A percentile compares a stretch with the other conserved stretches of the same genome.
These are phyloP conservation scores for Dione juno DNA, from an alignment of 2,888 invertebrate species.

Conservation along the genomic window DNA sequence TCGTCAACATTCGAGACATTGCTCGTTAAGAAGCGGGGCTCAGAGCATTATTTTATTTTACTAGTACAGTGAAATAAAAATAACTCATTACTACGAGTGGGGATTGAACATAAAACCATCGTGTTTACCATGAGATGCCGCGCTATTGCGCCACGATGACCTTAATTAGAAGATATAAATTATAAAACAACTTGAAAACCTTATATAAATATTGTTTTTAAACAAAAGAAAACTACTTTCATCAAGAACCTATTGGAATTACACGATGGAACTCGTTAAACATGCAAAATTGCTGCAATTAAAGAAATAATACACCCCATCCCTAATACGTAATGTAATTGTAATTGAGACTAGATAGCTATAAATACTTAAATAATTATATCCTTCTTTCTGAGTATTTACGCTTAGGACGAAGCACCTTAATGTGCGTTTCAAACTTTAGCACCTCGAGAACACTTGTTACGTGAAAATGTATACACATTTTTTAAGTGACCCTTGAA, in stretches of 20 bases:
- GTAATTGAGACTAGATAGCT: constrained; percentile 25
- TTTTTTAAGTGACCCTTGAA: constrained; percentile 19
- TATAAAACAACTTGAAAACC: neutral
- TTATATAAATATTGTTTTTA: constrained; percentile 6
- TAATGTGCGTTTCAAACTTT: constrained; percentile 1
- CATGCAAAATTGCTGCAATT: constrained; percentile 5
- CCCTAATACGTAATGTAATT: constrained; percentile 8
- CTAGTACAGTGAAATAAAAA: neutral
- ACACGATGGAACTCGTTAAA: neutral
- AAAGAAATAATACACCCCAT: neutral
- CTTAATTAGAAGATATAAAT: neutral
- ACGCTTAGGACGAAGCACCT: constrained; percentile 11
- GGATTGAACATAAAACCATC: too few species aligned
- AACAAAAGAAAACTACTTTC: constrained; percentile 1
- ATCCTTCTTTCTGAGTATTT: constrained; percentile 17
- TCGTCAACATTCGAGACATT: too few species aligned
- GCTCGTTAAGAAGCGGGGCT: too few species aligned
- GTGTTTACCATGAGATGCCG: too few species aligned
- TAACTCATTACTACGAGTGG: too few species aligned
- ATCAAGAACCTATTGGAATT: constrained; percentile 1
- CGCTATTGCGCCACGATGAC: too few species aligned
- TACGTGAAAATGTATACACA: constrained; percentile 19
- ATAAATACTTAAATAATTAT: constrained; percentile 19
- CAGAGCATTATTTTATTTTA: too few species aligned
- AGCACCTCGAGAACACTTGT: constrained; percentile 19